phyloP scores from a whole-genome alignment of 1,140 invertebrate species.

The Drosophila lowei region DNA sequence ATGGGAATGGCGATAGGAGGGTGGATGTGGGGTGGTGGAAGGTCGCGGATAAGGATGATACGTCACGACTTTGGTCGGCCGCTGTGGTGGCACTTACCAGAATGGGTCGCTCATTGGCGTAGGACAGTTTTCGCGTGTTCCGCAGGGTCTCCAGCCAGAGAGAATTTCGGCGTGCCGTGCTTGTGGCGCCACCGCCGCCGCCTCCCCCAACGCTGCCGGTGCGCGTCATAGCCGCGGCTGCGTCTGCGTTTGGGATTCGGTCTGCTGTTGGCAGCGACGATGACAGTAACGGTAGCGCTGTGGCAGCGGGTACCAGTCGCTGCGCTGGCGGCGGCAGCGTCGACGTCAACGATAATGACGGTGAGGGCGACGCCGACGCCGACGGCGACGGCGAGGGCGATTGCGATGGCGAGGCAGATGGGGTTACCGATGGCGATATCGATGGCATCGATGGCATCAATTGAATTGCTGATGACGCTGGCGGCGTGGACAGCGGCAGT shows the following conservation, averaged over 20 bases:
- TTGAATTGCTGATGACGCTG: conserved; percentile 1
- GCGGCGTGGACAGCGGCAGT: conserved; percentile 5
- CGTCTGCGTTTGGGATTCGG: conserved; percentile 3
- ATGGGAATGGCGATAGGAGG: conserved; percentile 15
- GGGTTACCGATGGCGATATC: not conserved
- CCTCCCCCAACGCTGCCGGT: conserved; percentile 44
- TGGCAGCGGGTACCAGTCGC: not conserved
- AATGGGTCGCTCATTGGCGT: conserved; percentile 64
- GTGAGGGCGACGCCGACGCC: conserved; percentile 8
- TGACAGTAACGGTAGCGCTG: conserved; percentile 16
- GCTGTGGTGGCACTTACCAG: conserved; percentile 52
- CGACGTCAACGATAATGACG: conserved; percentile 15
- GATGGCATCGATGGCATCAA: conserved; percentile 26
- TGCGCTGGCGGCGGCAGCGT: conserved; percentile 8
- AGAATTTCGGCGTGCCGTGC: conserved; percentile 64
- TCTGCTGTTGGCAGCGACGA: conserved; percentile 15
- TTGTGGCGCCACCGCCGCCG: conserved; percentile 47
- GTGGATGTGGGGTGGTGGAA: conserved; percentile 29
- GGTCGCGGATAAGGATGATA: conserved; percentile 1
- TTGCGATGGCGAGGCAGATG: conserved; percentile 3
- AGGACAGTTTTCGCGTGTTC: conserved; percentile 70
- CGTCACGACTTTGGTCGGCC: conserved; percentile 2
- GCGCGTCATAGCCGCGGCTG: conserved; percentile 55
- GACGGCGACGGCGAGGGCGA: conserved; percentile 2
- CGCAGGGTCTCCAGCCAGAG: conserved; percentile 72